Percentiles rank a stretch among this genome's conserved stretches.
These are phyloP conservation scores for Lophius piscatorius DNA, from an alignment of 2,113 vertebrate species.

Conservation along the genomic window DNA sequence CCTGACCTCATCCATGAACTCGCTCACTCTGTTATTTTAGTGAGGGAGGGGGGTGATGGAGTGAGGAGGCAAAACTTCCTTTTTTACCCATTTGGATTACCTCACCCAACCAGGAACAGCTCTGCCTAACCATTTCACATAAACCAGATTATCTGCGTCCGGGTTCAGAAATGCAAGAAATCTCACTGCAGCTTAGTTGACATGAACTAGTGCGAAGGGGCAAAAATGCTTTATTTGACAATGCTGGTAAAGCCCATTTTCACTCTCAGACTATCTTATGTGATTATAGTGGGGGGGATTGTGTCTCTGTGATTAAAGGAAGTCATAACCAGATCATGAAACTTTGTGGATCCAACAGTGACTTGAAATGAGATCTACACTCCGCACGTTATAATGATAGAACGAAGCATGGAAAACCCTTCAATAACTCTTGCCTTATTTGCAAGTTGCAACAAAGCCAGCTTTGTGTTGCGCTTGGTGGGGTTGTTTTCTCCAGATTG, in stretches of 20 bases:
- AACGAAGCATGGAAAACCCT: constrained; percentile 19
- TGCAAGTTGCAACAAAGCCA: constrained; percentile 20
- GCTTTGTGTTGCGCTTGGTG: constrained; percentile 20
- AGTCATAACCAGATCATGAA: constrained; percentile 9
- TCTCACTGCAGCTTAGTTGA: constrained; percentile 34
- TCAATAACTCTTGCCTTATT: not conserved
- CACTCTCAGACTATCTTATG: not conserved
- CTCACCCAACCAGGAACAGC: constrained; percentile 63
- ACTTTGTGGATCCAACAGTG: constrained; percentile 2
- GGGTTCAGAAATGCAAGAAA: constrained; percentile 40
- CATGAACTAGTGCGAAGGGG: constrained; percentile 31
- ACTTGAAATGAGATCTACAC: constrained; percentile 18
- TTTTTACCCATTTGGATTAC: constrained; percentile 63
- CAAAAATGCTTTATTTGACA: constrained; percentile 12
- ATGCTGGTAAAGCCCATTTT: too few species aligned
- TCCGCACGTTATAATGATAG: constrained; percentile 12
- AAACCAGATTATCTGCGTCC: constrained; percentile 60
- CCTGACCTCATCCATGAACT: constrained; percentile 76
- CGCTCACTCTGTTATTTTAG: constrained; percentile 75
- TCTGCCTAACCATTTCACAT: constrained; percentile 48
- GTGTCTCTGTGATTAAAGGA: constrained; percentile 26
- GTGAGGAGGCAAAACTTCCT: constrained; percentile 41
- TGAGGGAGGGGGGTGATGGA: constrained; percentile 23
- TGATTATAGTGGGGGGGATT: not conserved
- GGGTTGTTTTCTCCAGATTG: constrained; percentile 19